Percentiles rank a stretch among this genome's conserved stretches.
Conservation (phyloP, 2,797 vertebrate genomes). For the Leptoclinus maculatus region DNA sequence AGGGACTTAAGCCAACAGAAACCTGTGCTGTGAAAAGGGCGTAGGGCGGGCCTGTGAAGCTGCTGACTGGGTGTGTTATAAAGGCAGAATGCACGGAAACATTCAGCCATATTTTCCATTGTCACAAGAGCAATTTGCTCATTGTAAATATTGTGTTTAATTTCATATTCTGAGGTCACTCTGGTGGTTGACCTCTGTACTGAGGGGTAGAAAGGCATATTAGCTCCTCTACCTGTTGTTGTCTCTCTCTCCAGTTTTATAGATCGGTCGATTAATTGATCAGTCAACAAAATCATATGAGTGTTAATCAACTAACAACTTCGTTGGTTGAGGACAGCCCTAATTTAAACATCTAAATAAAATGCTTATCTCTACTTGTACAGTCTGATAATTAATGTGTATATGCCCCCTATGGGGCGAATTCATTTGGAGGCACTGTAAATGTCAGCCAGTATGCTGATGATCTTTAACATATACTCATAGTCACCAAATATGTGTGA, state of each 20-base stretch:
- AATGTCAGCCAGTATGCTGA: too few relatives aligned
- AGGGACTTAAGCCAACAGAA: conserved; percentile 53
- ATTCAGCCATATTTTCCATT: background rate
- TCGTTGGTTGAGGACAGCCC: too few relatives aligned
- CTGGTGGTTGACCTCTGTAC: background rate
- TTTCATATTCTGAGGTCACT: background rate
- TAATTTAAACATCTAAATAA: too few relatives aligned
- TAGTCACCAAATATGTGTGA: too few relatives aligned
- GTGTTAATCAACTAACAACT: too few relatives aligned
- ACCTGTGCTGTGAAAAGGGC: conserved; percentile 36
- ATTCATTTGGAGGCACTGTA: too few relatives aligned
- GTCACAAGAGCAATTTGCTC: background rate
- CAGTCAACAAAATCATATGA: too few relatives aligned
- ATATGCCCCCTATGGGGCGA: too few relatives aligned
- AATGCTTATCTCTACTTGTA: too few relatives aligned
- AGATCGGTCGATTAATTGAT: too few relatives aligned
- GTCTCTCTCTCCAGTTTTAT: background rate
- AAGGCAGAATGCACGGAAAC: background rate
- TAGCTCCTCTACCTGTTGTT: background rate
- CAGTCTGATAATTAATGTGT: too few relatives aligned
- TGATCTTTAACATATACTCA: too few relatives aligned
- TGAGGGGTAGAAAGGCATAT: background rate
- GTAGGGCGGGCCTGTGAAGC: conserved; percentile 9
- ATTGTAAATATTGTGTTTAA: background rate
- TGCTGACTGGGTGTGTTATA: background rate